Conservation (phyloP, 2,888 invertebrate genomes). For the Zygaena filipendulae region DNA sequence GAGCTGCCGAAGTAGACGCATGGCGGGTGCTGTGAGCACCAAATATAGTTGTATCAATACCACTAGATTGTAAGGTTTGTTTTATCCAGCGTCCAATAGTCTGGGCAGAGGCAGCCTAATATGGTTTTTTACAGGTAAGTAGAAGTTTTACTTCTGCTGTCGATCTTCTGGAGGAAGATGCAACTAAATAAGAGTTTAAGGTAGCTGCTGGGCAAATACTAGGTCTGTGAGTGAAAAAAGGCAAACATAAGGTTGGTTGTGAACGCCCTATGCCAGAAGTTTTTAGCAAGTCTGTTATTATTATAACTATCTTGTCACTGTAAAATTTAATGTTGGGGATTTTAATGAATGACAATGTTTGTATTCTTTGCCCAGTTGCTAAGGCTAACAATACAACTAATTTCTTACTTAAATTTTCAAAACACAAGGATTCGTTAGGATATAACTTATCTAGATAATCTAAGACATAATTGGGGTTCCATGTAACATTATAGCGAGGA, state of each 20-base stretch:
- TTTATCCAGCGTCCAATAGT: constrained; percentile 15
- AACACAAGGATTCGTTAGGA: too few species aligned
- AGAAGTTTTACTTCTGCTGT: too few species aligned
- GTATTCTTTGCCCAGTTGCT: constrained; percentile 15
- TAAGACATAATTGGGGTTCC: constrained; percentile 21
- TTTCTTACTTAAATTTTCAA: too few species aligned
- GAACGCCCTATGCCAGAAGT: constrained; percentile 10
- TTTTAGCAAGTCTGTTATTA: constrained; percentile 14
- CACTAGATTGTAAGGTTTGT: constrained; percentile 11
- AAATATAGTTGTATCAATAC: constrained; percentile 11
- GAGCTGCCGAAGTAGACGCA: constrained; percentile 14
- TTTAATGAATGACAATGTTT: constrained; percentile 17
- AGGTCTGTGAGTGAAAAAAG: constrained; percentile 10
- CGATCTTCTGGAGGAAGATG: too few species aligned
- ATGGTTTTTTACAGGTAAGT: constrained; percentile 11
- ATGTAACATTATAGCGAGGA: constrained; percentile 20
- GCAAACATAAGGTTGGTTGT: constrained; percentile 14
- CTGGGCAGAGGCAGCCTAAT: constrained; percentile 9
- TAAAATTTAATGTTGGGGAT: constrained; percentile 11
- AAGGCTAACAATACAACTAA: constrained; percentile 10
- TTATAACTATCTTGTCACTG: constrained; percentile 6
- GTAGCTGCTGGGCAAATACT: constrained; percentile 11
- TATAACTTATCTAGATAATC: too few species aligned
- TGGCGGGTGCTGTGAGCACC: constrained; percentile 15
- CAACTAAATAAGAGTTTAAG: constrained; percentile 3